Evolutionary conservation across 1,140 invertebrate species (phyloP), one percentile per base, ranked within the genome.

Genomic region (Coboldia fuscipes): DNA sequence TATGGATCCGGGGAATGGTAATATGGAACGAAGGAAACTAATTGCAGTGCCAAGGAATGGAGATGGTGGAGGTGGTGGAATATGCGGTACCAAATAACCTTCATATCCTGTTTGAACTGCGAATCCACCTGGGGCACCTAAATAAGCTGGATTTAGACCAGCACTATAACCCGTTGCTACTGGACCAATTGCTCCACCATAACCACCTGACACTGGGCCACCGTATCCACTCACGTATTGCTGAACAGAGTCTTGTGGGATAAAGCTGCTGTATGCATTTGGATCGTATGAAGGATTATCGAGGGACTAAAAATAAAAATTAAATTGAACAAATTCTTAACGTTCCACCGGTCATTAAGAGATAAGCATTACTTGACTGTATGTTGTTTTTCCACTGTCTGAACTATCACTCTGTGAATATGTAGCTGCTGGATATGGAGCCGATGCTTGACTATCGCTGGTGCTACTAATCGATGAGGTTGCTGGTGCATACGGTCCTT

Each of bases 41-140:
- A 18, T 4, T 15, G 30, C 17, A 47, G 44, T 41, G 4, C 17
- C 4, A 37, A 46, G 44, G 1, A 36, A 34, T 33, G 17, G 20
- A 0, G 37, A 34, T 12, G 37, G 21, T 5, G 37, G 17, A 14
- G 23, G 34, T 26, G 22, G 15, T 4, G 21, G 8, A 17, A 13
- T 19, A 15, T 34, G 17, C 7, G 46, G 50, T 26, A 58, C 39
- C 17, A 56, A 34, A 22, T 47, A 54, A 13, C 50, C 54, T 35
- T 59, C 51, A 37, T 59, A 62, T 13, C 56, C 54, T 2, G 50
- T 46, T 35, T 57, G 52, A 18, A 58, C 42, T 6, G 46, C 43
- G 39, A 45, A 51, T 37, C 38, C 39, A 39, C 13, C 33, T 27
- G 18, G 40, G 34, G 14, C 14, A 14, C 10, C 16, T 14, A 16